These are phyloP conservation scores for Sebastes taczanowskii DNA, from an alignment of 2,797 vertebrate species.

Conservation along the genomic window DNA sequence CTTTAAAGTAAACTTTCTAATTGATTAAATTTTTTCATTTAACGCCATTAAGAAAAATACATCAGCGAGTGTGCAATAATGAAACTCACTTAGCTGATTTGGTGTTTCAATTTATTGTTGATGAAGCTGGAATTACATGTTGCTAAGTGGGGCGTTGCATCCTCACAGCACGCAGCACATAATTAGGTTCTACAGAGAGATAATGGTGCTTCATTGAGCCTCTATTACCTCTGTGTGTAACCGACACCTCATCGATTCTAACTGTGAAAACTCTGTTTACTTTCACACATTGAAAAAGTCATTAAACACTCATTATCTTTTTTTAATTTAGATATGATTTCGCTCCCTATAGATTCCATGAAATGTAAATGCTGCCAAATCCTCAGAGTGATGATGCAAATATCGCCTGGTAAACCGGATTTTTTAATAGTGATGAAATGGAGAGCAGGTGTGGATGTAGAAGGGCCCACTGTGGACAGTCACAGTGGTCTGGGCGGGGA, in stretches of 20 bases:
- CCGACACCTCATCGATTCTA: background rate
- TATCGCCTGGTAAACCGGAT: background rate
- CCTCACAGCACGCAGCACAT: background rate
- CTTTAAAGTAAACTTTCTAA: background rate
- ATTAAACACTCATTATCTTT: conserved; percentile 51
- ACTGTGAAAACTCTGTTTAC: conserved; percentile 8
- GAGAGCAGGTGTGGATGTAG: conserved; percentile 16
- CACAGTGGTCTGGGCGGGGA: conserved; percentile 9
- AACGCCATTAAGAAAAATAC: background rate
- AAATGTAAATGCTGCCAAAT: background rate
- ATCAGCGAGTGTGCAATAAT: background rate
- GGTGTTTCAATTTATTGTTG: conserved; percentile 6
- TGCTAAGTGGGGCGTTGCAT: background rate
- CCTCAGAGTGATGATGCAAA: conserved; percentile 12
- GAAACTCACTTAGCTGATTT: background rate
- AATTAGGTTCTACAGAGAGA: background rate
- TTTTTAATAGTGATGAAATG: conserved; percentile 8
- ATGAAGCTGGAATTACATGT: background rate
- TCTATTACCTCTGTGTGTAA: conserved; percentile 8
- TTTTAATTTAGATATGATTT: conserved; percentile 20
- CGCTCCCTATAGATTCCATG: background rate
- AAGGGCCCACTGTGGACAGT: conserved; percentile 21
- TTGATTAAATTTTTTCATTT: background rate
- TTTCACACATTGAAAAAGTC: conserved; percentile 28
- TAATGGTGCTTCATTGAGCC: conserved; percentile 1